These are phyloP conservation scores for Rhabdomys dilectus DNA, from an alignment of 2,113 vertebrate species.

Conservation along the genomic window DNA sequence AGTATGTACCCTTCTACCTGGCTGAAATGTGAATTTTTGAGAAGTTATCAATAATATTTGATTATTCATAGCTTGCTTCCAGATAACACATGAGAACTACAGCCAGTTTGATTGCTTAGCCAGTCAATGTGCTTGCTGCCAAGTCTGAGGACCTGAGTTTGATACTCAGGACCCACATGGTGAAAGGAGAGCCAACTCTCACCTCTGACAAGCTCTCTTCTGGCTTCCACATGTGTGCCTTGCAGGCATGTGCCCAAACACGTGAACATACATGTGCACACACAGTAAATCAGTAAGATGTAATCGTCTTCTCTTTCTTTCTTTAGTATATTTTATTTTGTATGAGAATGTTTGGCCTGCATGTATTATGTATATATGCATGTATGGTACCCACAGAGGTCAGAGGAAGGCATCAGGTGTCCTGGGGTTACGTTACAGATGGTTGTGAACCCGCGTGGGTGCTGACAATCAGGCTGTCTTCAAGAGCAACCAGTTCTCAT, in stretches of 20 bases:
- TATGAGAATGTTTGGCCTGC: neutral
- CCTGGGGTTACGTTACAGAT: neutral
- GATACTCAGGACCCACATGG: neutral
- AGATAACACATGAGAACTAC: neutral
- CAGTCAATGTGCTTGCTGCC: neutral
- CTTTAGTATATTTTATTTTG: neutral
- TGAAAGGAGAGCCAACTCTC: neutral
- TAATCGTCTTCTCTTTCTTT: neutral
- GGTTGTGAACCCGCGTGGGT: neutral
- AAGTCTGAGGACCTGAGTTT: neutral
- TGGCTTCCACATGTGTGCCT: neutral
- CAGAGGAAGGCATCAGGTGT: neutral
- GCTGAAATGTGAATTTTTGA: neutral
- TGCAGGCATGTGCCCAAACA: neutral
- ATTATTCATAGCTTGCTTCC: neutral
- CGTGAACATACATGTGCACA: neutral
- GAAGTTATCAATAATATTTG: neutral
- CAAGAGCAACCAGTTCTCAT: neutral
- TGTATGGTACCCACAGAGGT: neutral
- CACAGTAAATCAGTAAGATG: neutral
- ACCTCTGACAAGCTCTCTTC: too few species aligned
- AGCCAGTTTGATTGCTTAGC: neutral
- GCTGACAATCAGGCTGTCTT: neutral
- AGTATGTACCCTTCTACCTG: neutral
- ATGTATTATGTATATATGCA: neutral